Conservation (phyloP, 2,113 vertebrate genomes). For the Todiramphus chloris region DNA sequence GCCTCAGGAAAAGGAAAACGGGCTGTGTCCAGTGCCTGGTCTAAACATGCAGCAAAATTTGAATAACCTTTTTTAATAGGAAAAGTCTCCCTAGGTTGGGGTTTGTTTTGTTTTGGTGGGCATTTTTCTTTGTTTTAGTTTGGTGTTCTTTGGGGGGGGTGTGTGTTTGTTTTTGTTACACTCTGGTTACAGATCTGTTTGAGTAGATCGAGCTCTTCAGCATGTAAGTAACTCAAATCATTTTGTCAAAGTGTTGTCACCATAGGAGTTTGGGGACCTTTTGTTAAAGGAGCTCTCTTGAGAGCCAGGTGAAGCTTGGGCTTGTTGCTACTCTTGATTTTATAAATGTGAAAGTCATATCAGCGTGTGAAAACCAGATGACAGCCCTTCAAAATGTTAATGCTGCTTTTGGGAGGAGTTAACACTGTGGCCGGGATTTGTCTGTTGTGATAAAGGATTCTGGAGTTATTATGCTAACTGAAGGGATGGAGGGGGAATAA, state of each 20-base stretch:
- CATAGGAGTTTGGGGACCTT: fast-evolving
- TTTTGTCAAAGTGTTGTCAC: background rate
- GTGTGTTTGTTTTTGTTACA: background rate
- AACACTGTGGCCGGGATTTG: background rate
- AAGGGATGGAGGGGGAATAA: background rate
- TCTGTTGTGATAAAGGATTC: background rate
- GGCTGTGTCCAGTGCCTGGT: background rate
- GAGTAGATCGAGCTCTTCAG: background rate
- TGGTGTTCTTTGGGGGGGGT: no score
- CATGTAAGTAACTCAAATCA: background rate
- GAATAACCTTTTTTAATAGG: background rate
- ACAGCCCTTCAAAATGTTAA: background rate
- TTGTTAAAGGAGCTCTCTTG: background rate
- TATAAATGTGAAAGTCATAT: background rate
- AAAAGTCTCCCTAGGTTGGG: background rate
- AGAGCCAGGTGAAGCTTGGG: background rate
- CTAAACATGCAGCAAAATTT: background rate
- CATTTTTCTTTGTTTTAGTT: no score
- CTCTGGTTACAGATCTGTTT: background rate
- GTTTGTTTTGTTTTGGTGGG: no score
- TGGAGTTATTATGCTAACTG: background rate
- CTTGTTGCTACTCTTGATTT: background rate
- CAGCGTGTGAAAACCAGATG: background rate
- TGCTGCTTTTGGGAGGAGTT: background rate
- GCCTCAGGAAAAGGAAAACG: background rate